Conservation (phyloP, 2,113 vertebrate species). For the Ranitomeya variabilis region DNA sequence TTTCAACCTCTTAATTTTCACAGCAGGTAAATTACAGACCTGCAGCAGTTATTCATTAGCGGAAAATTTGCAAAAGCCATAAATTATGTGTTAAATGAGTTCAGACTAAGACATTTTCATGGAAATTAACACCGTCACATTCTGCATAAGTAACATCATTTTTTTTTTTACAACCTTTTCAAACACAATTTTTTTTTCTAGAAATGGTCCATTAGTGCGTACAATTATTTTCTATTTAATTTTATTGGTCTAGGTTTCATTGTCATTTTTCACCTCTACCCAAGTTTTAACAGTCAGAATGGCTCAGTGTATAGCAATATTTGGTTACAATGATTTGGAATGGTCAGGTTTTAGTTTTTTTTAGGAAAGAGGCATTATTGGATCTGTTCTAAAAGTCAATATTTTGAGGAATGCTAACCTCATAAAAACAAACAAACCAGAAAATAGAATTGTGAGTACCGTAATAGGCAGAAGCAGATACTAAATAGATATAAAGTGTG, state of each 20-base stretch:
- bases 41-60: constrained; percentile 14
- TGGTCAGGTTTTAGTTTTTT: background rate
- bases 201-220: background rate
- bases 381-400: background rate
- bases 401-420: background rate
- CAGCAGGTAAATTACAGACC: constrained; percentile 33
- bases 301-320: no score
- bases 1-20: constrained; percentile 22
- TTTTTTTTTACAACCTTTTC: background rate
- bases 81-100: background rate
- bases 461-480: no score
- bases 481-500: no score
- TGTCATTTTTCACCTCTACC: background rate
- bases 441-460: no score
- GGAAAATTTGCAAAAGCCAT: constrained; percentile 5
- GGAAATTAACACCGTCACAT: background rate
- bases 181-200: background rate
- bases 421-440: no score
- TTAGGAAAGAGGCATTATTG: no score
- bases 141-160: background rate
- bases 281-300: background rate
- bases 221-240: background rate
- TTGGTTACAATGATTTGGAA: background rate
- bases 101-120: background rate
- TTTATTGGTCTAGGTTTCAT: background rate